These are phyloP conservation scores for Rosalia funebris DNA, from an alignment of 2,888 invertebrate species.

Conservation along the genomic window DNA sequence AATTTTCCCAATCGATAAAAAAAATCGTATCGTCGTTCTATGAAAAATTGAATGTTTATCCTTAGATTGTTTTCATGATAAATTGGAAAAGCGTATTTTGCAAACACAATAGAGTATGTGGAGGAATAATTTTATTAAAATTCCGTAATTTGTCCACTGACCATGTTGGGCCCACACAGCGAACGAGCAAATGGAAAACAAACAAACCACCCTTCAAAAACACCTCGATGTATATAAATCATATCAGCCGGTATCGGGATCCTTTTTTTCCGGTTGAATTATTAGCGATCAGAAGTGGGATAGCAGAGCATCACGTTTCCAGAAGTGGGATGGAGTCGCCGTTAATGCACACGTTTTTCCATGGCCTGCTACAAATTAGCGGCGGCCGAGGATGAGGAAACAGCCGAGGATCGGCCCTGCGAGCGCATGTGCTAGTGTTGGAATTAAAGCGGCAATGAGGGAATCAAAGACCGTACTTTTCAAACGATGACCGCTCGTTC, in stretches of 20 bases:
- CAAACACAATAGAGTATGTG: conserved; percentile 35
- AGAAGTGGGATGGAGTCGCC: conserved; percentile 45
- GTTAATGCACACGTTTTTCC: conserved; percentile 52
- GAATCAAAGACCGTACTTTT: conserved; percentile 66
- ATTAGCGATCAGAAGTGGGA: conserved; percentile 44
- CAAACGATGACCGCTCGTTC: conserved; percentile 66
- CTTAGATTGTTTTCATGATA: conserved; percentile 33
- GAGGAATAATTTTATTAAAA: conserved; percentile 43
- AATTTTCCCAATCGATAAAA: conserved; percentile 3
- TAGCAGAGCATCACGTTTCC: conserved; percentile 34
- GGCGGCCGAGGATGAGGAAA: conserved; percentile 52
- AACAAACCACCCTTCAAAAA: conserved; percentile 54
- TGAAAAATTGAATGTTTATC: conserved; percentile 34
- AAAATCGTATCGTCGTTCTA: conserved; percentile 1
- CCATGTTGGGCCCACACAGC: conserved; percentile 40
- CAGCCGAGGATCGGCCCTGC: conserved; percentile 40
- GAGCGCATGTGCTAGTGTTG: conserved; percentile 58
- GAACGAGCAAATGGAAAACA: conserved; percentile 45
- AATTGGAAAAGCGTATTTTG: conserved; percentile 33
- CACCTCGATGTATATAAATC: conserved; percentile 54
- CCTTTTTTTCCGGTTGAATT: conserved; percentile 46
- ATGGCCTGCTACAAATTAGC: conserved; percentile 55
- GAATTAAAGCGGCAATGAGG: conserved; percentile 64
- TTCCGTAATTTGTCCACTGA: conserved; percentile 46
- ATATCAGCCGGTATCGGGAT: conserved; percentile 46